Conservation (phyloP, 2,113 vertebrate genomes). For the Melanerpes aurifrons region DNA sequence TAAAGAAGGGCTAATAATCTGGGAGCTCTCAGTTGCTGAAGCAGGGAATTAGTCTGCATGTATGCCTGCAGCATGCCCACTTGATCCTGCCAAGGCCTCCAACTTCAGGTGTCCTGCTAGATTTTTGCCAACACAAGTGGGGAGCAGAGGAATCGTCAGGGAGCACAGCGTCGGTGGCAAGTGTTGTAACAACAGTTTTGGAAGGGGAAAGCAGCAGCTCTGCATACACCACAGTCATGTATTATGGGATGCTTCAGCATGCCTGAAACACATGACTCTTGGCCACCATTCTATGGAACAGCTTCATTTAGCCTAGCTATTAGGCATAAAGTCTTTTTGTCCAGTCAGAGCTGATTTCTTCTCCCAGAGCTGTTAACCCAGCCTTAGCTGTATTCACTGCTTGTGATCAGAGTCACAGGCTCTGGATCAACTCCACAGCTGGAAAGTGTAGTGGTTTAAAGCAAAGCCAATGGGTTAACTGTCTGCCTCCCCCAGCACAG, state of each 20-base stretch:
- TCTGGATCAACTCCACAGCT: background rate
- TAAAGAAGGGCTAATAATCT: conserved; percentile 13
- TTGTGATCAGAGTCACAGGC: conserved; percentile 30
- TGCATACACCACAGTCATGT: background rate
- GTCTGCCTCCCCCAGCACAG: too few relatives aligned
- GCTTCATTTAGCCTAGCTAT: conserved; percentile 63
- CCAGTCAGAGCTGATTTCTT: conserved; percentile 54
- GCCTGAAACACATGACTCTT: conserved; percentile 28
- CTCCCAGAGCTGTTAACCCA: conserved; percentile 55
- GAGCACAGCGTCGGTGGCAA: conserved; percentile 50
- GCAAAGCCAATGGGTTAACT: too few relatives aligned
- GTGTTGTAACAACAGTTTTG: conserved; percentile 61
- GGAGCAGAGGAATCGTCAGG: conserved; percentile 33
- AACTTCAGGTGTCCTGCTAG: conserved; percentile 30
- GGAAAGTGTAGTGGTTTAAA: background rate
- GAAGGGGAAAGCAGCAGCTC: conserved; percentile 56
- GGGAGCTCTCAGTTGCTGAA: conserved; percentile 51
- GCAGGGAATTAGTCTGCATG: conserved; percentile 50
- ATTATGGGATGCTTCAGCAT: background rate
- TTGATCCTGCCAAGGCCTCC: conserved; percentile 17
- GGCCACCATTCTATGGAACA: conserved; percentile 43
- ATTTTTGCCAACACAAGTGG: conserved; percentile 35
- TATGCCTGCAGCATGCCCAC: conserved; percentile 1
- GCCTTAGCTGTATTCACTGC: conserved; percentile 20
- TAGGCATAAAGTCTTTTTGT: conserved; percentile 53